Base-by-base conservation (phyloP, 2,888 invertebrate species). In the Sthenelais limicola region DNA sequence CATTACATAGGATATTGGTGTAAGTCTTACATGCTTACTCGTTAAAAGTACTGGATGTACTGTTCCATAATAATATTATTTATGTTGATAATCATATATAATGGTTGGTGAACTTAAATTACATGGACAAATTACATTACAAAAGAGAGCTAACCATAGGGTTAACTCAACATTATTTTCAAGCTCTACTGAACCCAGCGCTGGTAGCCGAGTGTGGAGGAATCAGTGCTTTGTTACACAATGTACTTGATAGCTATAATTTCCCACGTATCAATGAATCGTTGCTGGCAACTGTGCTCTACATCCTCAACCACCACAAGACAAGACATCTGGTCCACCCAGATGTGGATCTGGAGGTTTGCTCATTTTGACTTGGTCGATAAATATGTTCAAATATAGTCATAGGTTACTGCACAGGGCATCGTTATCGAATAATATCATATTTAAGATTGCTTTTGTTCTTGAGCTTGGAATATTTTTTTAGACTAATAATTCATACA, bases 241-340 rank as follows among this genome's bases (percentile, higher is more conserved):
- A 94, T 85, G 91, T 95, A 28, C 90, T 95, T 51, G 94, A 94
- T 84, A 94, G 94, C 84, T 93, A 94, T 83, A 93, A 94, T 79
- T 94, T 94, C 80, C 94, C 96, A 0, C 92, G 94, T 76, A 94
- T 97, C 89, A 93, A 94, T 5, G 98, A 98, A 88, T 94, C 96
- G 3, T 89, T 97, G 1, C 93, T 97, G 79, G 95, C 95, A 0
- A 94, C 95, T 18, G 89, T 98, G 47, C 89, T 98, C 66, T 93
- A 93, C 86, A 90, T 97, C 71, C 90, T 97, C 58, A 94, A 96
- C 88, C 92, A 92, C 86, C 97, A 97, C 0, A 90, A 91, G 49
- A 94, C 95, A 1, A 90, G 97, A 71, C 90, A 91, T 80, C 91
- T 91, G 69, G 93, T 94, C 18, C 91, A 92, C 43, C 91, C 96